Base-by-base conservation (phyloP, 2,888 invertebrate genomes). In the Chorisops tibialis region DNA sequence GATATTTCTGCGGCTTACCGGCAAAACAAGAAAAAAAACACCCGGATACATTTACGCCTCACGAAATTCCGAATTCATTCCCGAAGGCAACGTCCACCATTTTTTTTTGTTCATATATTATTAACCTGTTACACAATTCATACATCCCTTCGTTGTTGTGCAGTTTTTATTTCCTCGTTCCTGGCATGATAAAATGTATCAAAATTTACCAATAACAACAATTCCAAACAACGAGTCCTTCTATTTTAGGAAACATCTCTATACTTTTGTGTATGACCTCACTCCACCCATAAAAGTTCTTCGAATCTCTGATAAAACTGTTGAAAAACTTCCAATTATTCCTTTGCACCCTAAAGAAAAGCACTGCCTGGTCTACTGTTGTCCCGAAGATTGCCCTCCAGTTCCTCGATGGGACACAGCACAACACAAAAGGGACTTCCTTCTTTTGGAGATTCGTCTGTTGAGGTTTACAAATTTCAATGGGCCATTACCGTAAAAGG, bases 261-360 rank as follows among this genome's bases (percentile, higher is more conserved):
- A 30, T 30, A 30, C 30, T 30, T 30, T 30, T 9, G 7, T 24
- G 24, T 7, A 30, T 30, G 30, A 30, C 30, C 30, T 30, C 30
- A 7, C 9, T n/a, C n/a, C n/a, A n/a, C n/a, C n/a, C n/a, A n/a
- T n/a, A n/a, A n/a, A 30, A 30, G 30, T 30, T 30, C 30, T 30
- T 30, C 9, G 30, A 30, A 30, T 30, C 2, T 30, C 24, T 35
- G 45, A 56, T 56, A 43, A 43, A 45, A 56, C 56, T 45, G 43
- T 43, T 45, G 54, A 54, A 39, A 51, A 54, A 54, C 2, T 39
- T 41, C 54, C 56, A 43, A 56, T 56, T 56, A 45, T 41, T 39
- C 22, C 24, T 22, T 54, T 54, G 21, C 41, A 39, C 41, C 41
- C 52, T 14, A 54, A 50, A 35, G 50, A 50, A 50, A 39, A 54